Conservation (phyloP, 2,888 invertebrate species). For the Drosophila rellima region DNA sequence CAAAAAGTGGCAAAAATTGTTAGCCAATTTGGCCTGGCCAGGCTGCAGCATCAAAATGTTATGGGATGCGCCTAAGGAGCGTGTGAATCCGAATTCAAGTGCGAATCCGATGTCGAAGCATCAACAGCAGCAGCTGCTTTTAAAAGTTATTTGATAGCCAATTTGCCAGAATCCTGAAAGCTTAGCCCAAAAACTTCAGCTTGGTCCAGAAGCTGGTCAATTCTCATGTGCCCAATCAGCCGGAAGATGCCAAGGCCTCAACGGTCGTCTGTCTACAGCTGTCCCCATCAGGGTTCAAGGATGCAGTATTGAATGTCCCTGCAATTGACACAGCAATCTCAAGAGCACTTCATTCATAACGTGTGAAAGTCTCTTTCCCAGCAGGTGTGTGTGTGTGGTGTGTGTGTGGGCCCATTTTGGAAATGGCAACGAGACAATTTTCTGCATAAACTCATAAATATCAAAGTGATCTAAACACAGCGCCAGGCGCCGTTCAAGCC, state of each 20-base stretch:
- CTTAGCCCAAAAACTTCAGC: conserved; percentile 53
- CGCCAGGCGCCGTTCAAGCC: conserved; percentile 57
- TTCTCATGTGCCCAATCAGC: conserved; percentile 77
- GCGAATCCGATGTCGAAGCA: conserved; percentile 13
- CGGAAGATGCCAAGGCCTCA: conserved; percentile 61
- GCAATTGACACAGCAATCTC: conserved; percentile 40
- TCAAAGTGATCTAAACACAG: conserved; percentile 71
- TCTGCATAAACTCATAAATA: conserved; percentile 85
- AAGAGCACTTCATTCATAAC: conserved; percentile 60
- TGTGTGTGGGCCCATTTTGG: conserved; percentile 46
- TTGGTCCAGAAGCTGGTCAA: conserved; percentile 12
- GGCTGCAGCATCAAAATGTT: conserved; percentile 29
- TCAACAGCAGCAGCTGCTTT: conserved; percentile 51
- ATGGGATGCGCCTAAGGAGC: conserved; percentile 47
- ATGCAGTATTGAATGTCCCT: conserved; percentile 75
- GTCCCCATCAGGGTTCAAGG: conserved; percentile 74
- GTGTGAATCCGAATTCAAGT: conserved; percentile 63
- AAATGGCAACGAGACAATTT: conserved; percentile 65
- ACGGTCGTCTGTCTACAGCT: conserved; percentile 29
- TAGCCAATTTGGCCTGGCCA: conserved; percentile 65
- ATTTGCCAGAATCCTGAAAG: conserved; percentile 60
- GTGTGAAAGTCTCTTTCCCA: conserved; percentile 52
- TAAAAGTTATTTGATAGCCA: conserved; percentile 79
- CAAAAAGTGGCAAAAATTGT: conserved; percentile 65
- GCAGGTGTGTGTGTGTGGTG: conserved; percentile 4